phyloP scores from a whole-genome alignment of 1,140 invertebrate species.

The Yoshiicerus persimilis region DNA sequence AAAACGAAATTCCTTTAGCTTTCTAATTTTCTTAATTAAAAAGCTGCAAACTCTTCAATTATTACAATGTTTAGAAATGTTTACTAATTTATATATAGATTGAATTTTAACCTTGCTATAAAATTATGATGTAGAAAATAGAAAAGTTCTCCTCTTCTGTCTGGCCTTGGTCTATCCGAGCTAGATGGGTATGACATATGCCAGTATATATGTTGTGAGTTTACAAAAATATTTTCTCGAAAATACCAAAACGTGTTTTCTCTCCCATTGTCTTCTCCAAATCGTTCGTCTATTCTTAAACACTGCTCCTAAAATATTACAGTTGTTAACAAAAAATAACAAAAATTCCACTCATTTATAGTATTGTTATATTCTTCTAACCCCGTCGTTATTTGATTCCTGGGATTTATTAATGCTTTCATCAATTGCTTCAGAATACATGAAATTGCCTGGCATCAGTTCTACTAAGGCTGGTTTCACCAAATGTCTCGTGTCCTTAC shows the following conservation, averaged over 20 bases:
- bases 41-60: too few species aligned
- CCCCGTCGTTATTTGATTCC: too few species aligned
- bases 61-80: too few species aligned
- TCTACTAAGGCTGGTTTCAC: background rate
- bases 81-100: too few species aligned
- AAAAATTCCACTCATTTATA: too few species aligned
- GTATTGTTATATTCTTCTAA: too few species aligned
- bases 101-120: background rate
- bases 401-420: background rate
- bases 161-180: background rate
- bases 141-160: background rate
- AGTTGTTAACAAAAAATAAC: too few species aligned
- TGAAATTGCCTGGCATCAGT: background rate
- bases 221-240: background rate
- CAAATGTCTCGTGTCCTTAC: background rate
- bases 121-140: background rate
- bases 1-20: too few species aligned
- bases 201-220: background rate
- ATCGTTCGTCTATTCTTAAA: background rate
- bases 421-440: background rate
- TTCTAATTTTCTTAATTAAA: too few species aligned
- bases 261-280: background rate
- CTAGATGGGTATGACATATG: background rate
- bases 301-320: background rate
- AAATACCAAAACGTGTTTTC: background rate